Evolutionary conservation across 2,113 vertebrate species (phyloP).

Genomic region (Cochlearius cochlearius): DNA sequence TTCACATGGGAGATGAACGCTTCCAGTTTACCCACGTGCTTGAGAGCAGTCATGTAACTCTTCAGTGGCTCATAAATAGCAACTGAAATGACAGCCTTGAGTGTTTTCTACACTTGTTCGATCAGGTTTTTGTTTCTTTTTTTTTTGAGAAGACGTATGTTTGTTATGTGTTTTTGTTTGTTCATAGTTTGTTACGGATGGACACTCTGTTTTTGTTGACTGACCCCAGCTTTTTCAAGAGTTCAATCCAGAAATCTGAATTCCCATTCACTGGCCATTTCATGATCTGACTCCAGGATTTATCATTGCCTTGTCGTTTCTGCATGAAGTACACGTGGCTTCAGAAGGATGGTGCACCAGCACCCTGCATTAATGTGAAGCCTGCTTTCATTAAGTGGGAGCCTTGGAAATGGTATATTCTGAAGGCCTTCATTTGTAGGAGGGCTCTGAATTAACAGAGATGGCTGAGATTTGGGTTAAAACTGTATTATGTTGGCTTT

Average conservation of each 20-base stretch:
- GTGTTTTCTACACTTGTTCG: constrained; percentile 47
- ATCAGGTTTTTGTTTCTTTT: background rate
- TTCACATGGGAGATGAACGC: constrained; percentile 33
- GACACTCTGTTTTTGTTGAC: background rate
- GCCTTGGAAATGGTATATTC: background rate
- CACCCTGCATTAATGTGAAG: background rate
- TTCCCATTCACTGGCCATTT: background rate
- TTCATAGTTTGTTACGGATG: constrained; percentile 28
- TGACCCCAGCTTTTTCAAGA: constrained; percentile 43
- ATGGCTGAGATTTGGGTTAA: background rate
- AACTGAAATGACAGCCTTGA: constrained; percentile 34
- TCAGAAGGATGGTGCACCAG: constrained; percentile 1
- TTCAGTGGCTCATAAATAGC: constrained; percentile 37
- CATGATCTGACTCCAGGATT: background rate
- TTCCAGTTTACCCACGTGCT: background rate
- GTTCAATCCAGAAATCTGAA: background rate
- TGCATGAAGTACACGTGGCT: constrained; percentile 3
- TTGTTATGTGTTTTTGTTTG: constrained; percentile 1
- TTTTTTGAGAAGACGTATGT: background rate
- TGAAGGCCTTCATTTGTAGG: background rate
- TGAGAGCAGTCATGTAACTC: constrained; percentile 24
- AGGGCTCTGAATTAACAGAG: background rate
- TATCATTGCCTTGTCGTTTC: constrained; percentile 17
- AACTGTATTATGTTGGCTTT: background rate
- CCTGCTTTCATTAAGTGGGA: background rate